phyloP scores from a whole-genome alignment of 2,888 invertebrate species.

The Heliconius sara region DNA sequence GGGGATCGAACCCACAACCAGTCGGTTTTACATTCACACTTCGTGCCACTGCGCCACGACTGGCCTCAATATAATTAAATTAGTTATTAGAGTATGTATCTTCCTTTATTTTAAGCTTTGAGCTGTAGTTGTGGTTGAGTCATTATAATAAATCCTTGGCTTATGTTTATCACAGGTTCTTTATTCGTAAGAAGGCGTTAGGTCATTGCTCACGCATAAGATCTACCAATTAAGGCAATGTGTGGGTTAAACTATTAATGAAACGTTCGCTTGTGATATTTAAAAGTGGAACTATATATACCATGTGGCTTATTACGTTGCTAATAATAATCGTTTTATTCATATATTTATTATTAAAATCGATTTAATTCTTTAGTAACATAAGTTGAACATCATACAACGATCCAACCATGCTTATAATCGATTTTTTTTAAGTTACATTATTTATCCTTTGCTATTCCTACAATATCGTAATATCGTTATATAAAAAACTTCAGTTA shows the following conservation, averaged over 20 bases:
- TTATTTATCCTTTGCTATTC: neutral
- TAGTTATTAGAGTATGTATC: too few relatives aligned
- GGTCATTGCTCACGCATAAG: conserved; percentile 65
- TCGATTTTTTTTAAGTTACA: neutral
- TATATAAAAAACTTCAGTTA: neutral
- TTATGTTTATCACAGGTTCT: conserved; percentile 45
- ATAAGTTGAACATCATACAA: neutral
- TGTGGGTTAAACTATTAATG: conserved; percentile 58
- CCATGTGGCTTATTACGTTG: neutral
- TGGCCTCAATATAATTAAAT: too few relatives aligned
- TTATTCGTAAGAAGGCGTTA: conserved; percentile 63
- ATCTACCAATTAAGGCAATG: conserved; percentile 64
- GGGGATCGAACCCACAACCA: too few relatives aligned
- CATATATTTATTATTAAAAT: neutral
- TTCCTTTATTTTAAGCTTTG: neutral
- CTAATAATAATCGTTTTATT: neutral
- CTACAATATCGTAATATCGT: neutral
- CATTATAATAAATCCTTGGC: conserved; percentile 43
- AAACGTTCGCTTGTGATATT: conserved; percentile 36
- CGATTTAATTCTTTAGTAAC: too few relatives aligned
- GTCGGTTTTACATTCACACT: too few relatives aligned
- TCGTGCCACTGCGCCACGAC: too few relatives aligned
- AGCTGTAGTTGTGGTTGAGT: conserved; percentile 34
- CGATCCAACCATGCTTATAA: neutral
- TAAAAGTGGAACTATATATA: conserved; percentile 5